Conservation (phyloP, 2,797 vertebrate species). For the Typhlichthys subterraneus region DNA sequence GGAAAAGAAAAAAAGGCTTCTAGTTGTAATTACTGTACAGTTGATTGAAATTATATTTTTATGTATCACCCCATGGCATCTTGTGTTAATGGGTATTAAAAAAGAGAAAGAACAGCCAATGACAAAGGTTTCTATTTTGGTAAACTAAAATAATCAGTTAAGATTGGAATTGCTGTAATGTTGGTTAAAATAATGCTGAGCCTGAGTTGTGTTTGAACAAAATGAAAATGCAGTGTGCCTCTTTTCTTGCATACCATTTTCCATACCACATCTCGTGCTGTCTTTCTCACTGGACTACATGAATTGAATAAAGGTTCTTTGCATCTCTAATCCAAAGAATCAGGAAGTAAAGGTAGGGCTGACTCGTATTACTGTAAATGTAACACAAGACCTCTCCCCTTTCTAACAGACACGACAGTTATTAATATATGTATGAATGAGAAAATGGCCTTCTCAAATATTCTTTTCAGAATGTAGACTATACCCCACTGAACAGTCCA, state of each 20-base stretch:
- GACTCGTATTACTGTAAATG: constrained; percentile 64
- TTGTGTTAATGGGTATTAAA: background rate
- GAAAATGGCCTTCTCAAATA: constrained; percentile 20
- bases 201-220: background rate
- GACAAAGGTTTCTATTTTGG: background rate
- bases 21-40: background rate
- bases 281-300: background rate
- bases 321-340: constrained; percentile 61
- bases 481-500: constrained; percentile 20
- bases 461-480: constrained; percentile 7
- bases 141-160: background rate
- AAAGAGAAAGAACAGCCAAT: background rate
- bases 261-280: background rate
- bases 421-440: constrained; percentile 11
- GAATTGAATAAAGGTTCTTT: constrained; percentile 78
- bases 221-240: background rate
- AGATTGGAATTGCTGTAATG: background rate
- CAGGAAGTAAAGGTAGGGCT: constrained; percentile 69
- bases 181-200: background rate
- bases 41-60: background rate
- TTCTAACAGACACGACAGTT: constrained; percentile 9
- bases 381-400: background rate
- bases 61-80: background rate
- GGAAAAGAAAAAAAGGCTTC: constrained; percentile 70
- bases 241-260: background rate